phyloP scores from a whole-genome alignment of 2,888 invertebrate species.

The Thecophora atra region DNA sequence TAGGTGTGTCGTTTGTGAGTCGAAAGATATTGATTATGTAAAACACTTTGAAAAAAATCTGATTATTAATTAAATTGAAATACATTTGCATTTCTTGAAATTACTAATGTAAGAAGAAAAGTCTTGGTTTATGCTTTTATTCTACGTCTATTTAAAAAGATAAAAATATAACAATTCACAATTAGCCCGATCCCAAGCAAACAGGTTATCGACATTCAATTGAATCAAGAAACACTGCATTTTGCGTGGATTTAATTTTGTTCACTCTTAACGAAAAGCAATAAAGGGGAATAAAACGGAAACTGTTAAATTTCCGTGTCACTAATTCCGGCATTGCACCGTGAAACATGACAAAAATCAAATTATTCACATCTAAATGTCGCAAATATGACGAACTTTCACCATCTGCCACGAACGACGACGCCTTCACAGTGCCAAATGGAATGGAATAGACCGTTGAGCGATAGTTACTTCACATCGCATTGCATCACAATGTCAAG shows the following conservation, averaged over 20 bases:
- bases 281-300: slow-evolving; percentile 14
- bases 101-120: too few relatives aligned
- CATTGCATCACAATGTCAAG: not conserved
- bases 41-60: too few relatives aligned
- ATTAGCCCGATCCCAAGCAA: too few relatives aligned
- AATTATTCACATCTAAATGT: not conserved
- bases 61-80: too few relatives aligned
- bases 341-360: too few relatives aligned
- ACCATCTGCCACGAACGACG: not conserved
- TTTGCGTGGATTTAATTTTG: not conserved
- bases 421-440: not conserved
- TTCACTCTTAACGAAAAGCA: not conserved
- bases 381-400: not conserved
- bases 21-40: too few relatives aligned
- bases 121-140: too few relatives aligned
- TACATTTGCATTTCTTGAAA: too few relatives aligned
- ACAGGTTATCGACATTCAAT: too few relatives aligned
- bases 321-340: slow-evolving; percentile 25
- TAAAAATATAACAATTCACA: too few relatives aligned
- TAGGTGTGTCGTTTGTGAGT: too few relatives aligned
- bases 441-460: not conserved
- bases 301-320: slow-evolving; percentile 15
- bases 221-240: not conserved
- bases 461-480: not conserved
- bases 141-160: too few relatives aligned